Percentiles rank a stretch among this genome's conserved stretches.
phyloP scores from a whole-genome alignment of 2,888 invertebrate genomes.

The Lasioglossum malachurum region DNA sequence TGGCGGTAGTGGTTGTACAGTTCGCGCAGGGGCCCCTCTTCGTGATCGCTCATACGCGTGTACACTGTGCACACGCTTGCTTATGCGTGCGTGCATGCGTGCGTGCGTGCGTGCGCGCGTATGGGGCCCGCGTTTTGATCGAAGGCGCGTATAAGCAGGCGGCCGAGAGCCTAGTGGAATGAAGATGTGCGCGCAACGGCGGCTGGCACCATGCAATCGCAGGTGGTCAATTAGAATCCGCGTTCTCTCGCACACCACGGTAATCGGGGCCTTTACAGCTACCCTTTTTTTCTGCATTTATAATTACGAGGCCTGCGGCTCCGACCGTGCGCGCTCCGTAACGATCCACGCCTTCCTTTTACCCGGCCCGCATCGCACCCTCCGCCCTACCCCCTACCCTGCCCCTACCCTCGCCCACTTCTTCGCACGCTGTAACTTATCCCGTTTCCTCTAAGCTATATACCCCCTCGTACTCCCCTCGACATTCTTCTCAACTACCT shows the following conservation, averaged over 20 bases:
- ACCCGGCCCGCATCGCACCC: conserved; percentile 33
- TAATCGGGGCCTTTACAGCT: conserved; percentile 71
- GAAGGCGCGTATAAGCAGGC: conserved; percentile 32
- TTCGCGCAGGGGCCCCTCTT: background rate
- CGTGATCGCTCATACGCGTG: background rate
- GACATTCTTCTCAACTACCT: background rate
- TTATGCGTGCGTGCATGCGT: background rate
- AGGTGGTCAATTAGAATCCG: conserved; percentile 73
- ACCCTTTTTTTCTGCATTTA: conserved; percentile 68
- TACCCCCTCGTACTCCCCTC: background rate
- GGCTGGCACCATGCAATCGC: conserved; percentile 68
- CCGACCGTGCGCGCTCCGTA: conserved; percentile 52
- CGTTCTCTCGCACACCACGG: conserved; percentile 66
- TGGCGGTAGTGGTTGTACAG: background rate
- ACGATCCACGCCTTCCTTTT: conserved; percentile 69
- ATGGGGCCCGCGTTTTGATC: conserved; percentile 53
- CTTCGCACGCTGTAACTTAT: conserved; percentile 2
- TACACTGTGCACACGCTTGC: background rate
- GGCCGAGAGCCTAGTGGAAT: conserved; percentile 42
- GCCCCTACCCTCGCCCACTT: background rate
- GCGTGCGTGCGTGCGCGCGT: background rate
- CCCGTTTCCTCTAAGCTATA: conserved; percentile 15
- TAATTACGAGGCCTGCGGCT: conserved; percentile 69
- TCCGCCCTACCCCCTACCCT: background rate
- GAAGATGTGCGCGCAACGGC: conserved; percentile 66